These are phyloP conservation scores for Muricea muricata DNA, from an alignment of 92 coral and sea anemone genomes.

Conservation along the genomic window DNA sequence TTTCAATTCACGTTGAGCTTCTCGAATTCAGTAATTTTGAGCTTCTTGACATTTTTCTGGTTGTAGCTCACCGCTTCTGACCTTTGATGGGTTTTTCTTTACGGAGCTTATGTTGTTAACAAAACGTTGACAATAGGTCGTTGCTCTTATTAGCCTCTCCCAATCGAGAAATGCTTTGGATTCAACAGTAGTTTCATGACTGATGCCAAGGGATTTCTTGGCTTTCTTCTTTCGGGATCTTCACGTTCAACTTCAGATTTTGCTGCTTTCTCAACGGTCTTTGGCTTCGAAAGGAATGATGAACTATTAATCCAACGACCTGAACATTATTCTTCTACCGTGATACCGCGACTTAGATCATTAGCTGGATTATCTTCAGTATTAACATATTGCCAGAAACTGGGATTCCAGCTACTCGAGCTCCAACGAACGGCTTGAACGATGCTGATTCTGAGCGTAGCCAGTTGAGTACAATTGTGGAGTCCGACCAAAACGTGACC, in stretches of 20 bases:
- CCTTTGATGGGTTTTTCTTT: background rate
- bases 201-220: background rate
- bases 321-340: conserved; percentile 26
- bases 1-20: no score
- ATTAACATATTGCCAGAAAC: no score
- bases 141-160: conserved; percentile 33
- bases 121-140: conserved; percentile 50
- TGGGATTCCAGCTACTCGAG: background rate
- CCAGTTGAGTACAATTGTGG: no score
- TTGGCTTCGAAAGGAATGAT: conserved; percentile 32
- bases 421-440: background rate
- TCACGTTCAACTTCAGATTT: background rate
- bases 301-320: conserved; percentile 58
- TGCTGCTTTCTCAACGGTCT: conserved; percentile 20
- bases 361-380: no score
- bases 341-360: no score
- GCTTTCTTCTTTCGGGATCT: conserved; percentile 41
- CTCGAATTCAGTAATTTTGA: no score
- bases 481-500: no score
- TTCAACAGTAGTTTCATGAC: conserved; percentile 11
- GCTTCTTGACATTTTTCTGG: background rate
- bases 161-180: no score
- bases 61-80: background rate
- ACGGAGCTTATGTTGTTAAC: conserved; percentile 1
- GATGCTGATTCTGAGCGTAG: background rate